Percentiles rank a stretch among this genome's conserved stretches.
These are phyloP conservation scores for Parasteatoda tepidariorum DNA, from an alignment of 1,140 invertebrate species.

Conservation along the genomic window DNA sequence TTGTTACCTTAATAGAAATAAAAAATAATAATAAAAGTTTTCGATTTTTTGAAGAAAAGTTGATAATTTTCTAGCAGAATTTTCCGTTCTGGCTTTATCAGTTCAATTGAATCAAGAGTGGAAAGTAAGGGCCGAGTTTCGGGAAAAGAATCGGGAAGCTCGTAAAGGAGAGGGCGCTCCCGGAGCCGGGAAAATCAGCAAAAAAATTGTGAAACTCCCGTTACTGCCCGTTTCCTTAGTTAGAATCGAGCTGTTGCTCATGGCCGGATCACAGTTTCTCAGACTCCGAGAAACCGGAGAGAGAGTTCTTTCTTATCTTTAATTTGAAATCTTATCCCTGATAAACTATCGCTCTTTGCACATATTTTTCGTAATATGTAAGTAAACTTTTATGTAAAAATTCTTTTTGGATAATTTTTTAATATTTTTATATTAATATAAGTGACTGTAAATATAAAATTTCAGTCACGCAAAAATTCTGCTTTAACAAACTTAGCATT, in stretches of 20 bases:
- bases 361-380: too few species aligned
- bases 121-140: not conserved
- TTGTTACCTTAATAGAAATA: too few species aligned
- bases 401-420: too few species aligned
- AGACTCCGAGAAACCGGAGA: not conserved
- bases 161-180: not conserved
- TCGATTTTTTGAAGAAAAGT: too few species aligned
- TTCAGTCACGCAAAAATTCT: too few species aligned
- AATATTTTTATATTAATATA: too few species aligned
- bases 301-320: not conserved
- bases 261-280: not conserved
- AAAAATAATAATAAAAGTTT: too few species aligned
- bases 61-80: too few species aligned
- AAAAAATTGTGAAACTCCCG: not conserved
- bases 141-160: not conserved
- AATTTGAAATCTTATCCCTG: not conserved
- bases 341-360: not conserved
- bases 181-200: not conserved
- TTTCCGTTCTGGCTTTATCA: too few species aligned
- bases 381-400: too few species aligned
- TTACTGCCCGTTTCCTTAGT: not conserved
- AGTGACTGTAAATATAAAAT: too few species aligned
- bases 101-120: not conserved
- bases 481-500: too few species aligned
- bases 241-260: not conserved